Percentiles rank a stretch among this genome's conserved stretches.
Conservation (phyloP, 1,140 invertebrate genomes). For the Drosophila teissieri region DNA sequence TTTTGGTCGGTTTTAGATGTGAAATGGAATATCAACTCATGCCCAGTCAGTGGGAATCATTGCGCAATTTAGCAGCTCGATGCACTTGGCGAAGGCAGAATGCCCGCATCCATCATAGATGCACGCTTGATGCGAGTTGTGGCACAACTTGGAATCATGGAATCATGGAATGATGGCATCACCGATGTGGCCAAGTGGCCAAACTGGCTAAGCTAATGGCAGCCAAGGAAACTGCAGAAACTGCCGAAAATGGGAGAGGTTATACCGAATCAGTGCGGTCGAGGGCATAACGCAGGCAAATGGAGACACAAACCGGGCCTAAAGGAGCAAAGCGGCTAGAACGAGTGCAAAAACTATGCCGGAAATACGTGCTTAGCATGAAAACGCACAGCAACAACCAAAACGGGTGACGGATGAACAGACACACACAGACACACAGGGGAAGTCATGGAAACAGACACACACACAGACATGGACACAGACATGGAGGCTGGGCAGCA, state of each 20-base stretch:
- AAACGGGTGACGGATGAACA: conserved; percentile 37
- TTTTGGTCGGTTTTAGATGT: neutral
- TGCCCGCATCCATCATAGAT: conserved; percentile 55
- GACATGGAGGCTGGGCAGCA: conserved; percentile 27
- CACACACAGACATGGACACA: conserved; percentile 6
- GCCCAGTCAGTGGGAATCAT: conserved; percentile 31
- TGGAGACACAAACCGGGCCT: conserved; percentile 30
- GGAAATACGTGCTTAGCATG: conserved; percentile 81
- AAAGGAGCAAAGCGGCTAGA: conserved; percentile 17
- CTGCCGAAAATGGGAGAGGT: neutral
- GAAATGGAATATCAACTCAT: conserved; percentile 31
- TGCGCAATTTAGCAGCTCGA: conserved; percentile 53
- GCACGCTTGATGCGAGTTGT: conserved; percentile 56
- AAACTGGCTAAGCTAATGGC: conserved; percentile 58
- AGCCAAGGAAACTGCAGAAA: conserved; percentile 28
- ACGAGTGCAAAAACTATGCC: conserved; percentile 74
- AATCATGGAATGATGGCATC: conserved; percentile 55
- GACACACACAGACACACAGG: conserved; percentile 19
- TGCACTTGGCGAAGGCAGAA: conserved; percentile 7
- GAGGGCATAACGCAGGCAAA: conserved; percentile 15
- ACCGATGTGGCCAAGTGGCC: conserved; percentile 38
- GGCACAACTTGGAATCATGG: conserved; percentile 54
- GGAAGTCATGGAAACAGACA: conserved; percentile 3
- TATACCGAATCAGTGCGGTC: neutral
- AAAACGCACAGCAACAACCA: conserved; percentile 67